A percentile compares a stretch with the other conserved stretches of the same genome.
These are phyloP conservation scores for Trochalopteron elliotii DNA, from an alignment of 2,113 vertebrate genomes.

Conservation along the genomic window DNA sequence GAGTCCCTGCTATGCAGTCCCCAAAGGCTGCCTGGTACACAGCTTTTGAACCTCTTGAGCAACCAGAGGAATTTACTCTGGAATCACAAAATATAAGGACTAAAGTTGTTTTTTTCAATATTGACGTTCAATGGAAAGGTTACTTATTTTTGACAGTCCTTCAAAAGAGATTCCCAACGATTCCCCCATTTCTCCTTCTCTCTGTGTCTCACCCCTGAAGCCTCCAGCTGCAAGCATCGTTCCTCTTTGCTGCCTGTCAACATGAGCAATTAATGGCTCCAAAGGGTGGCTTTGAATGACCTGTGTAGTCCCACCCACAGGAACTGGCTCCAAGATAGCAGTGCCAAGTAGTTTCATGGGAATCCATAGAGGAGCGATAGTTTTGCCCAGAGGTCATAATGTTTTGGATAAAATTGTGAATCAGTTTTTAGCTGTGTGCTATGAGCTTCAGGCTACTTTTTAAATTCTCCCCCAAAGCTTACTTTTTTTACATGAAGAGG, in stretches of 20 bases:
- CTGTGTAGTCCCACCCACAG: background rate
- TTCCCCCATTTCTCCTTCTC: background rate
- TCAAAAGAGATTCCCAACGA: background rate
- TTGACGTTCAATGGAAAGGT: background rate
- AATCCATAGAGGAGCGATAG: background rate
- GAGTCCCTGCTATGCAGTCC: background rate
- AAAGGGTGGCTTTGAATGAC: background rate
- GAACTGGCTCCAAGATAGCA: background rate
- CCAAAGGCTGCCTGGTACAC: background rate
- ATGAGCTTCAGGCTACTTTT: constrained; percentile 23
- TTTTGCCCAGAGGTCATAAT: constrained; percentile 26
- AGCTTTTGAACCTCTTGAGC: background rate
- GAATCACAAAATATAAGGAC: background rate
- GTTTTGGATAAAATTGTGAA: constrained; percentile 56
- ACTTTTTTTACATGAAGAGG: constrained; percentile 50
- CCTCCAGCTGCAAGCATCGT: background rate
- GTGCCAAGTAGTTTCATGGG: constrained; percentile 1
- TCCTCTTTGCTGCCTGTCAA: constrained; percentile 25
- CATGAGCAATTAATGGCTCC: background rate
- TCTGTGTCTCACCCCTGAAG: background rate
- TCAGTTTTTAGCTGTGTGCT: background rate
- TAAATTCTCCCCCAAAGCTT: constrained; percentile 56
- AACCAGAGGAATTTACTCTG: background rate
- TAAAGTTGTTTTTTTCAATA: background rate
- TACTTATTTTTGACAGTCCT: background rate